Percentiles rank a stretch among this genome's conserved stretches.
Evolutionary conservation across 2,113 vertebrate species (phyloP).

Genomic region (Nerophis lumbriciformis): DNA sequence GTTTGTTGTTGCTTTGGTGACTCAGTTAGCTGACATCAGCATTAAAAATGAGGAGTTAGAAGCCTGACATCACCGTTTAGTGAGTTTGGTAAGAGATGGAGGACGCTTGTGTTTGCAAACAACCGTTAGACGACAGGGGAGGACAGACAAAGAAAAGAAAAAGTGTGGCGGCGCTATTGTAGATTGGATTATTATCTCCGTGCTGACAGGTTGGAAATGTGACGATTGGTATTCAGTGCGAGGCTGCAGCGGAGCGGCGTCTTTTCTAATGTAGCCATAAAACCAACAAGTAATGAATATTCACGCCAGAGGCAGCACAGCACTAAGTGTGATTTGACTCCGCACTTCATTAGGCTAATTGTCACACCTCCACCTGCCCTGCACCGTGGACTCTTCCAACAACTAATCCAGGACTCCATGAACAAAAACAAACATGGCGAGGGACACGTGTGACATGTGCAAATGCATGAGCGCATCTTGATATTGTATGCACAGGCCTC

Average conservation of each 20-base stretch:
- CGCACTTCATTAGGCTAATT: conserved; percentile 74
- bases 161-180: background rate
- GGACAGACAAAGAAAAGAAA: no score
- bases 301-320: conserved; percentile 64
- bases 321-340: conserved; percentile 67
- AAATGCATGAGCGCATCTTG: no score
- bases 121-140: no score
- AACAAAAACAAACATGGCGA: conserved; percentile 55
- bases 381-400: conserved; percentile 48
- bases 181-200: conserved; percentile 47
- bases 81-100: no score
- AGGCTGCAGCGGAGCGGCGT: conserved; percentile 13
- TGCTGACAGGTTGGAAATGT: conserved; percentile 57
- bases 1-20: no score
- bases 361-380: conserved; percentile 27
- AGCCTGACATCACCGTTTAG: no score
- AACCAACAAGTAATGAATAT: conserved; percentile 68
- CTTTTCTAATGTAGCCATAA: conserved; percentile 57
- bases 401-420: conserved; percentile 65
- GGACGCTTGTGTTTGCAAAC: no score
- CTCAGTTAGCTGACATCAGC: no score
- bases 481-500: background rate
- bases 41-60: no score
- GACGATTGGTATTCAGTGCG: conserved; percentile 69
- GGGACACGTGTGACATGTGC: background rate